Conservation (phyloP, 2,113 vertebrate species). For the Brienomyrus longianalis region DNA sequence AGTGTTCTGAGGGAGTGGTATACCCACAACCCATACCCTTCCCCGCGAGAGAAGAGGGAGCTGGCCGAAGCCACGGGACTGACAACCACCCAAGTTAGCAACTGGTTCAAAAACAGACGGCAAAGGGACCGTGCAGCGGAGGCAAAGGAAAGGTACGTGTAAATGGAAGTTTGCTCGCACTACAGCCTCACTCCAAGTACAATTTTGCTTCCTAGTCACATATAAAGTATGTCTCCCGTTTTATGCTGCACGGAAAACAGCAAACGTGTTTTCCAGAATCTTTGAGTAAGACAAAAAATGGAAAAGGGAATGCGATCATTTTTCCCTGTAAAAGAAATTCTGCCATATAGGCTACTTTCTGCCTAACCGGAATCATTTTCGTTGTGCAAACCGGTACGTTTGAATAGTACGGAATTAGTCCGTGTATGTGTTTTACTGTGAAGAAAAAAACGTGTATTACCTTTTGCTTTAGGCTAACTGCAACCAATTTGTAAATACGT, state of each 20-base stretch:
- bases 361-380: neutral
- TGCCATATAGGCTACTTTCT: neutral
- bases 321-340: neutral
- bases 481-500: neutral
- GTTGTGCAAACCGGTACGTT: neutral
- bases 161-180: conserved; percentile 26
- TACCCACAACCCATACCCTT: conserved; percentile 86
- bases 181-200: neutral
- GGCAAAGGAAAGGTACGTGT: conserved; percentile 82
- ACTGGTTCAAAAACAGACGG: conserved; percentile 89
- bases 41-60: conserved; percentile 83
- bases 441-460: neutral
- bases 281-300: neutral
- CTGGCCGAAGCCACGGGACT: conserved; percentile 85
- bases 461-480: neutral
- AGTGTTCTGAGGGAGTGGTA: conserved; percentile 87
- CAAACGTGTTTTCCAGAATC: neutral
- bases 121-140: conserved; percentile 85
- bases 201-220: neutral
- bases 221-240: neutral
- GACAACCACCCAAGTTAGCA: conserved; percentile 91
- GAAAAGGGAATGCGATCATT: neutral
- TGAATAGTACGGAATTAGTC: neutral
- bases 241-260: neutral
- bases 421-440: neutral